Percentiles rank a stretch among this genome's conserved stretches.
Conservation (phyloP, 2,113 vertebrate genomes). For the Speoplatyrhinus poulsoni region DNA sequence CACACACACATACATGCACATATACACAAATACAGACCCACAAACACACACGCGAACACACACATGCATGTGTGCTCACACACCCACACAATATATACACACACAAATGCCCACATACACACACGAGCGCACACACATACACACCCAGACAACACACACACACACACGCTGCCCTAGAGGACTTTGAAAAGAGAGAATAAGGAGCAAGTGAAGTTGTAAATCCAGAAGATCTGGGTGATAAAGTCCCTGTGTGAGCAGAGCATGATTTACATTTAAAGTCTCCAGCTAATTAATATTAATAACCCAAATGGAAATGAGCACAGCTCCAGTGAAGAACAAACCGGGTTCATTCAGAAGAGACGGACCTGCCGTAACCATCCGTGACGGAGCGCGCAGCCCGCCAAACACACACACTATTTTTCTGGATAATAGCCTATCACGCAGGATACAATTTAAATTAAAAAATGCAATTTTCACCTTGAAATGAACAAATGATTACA, state of each 20-base stretch:
- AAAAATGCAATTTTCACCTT: constrained; percentile 99
- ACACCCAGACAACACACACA: constrained; percentile 13
- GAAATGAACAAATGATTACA: constrained; percentile 99
- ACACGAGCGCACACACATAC: constrained; percentile 10
- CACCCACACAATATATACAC: neutral
- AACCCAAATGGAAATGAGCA: constrained; percentile 78
- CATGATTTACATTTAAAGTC: constrained; percentile 77
- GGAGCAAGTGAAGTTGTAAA: constrained; percentile 69
- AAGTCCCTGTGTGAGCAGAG: constrained; percentile 68
- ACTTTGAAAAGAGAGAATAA: constrained; percentile 40
- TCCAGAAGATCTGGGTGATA: constrained; percentile 71
- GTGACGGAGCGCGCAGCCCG: constrained; percentile 88
- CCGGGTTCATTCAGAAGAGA: constrained; percentile 84
- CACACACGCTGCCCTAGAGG: constrained; percentile 35
- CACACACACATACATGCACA: too few relatives aligned
- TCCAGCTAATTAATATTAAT: constrained; percentile 88
- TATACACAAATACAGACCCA: too few relatives aligned
- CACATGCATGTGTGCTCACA: neutral
- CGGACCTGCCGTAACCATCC: constrained; percentile 88
- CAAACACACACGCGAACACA: neutral
- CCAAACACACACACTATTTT: constrained; percentile 99
- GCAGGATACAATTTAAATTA: constrained; percentile 99
- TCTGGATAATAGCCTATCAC: constrained; percentile 99
- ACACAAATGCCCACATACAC: constrained; percentile 6
- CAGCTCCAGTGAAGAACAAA: constrained; percentile 73